Percentiles rank a stretch among this genome's conserved stretches.
Conservation (phyloP, 2,113 vertebrate genomes). For the Tonatia bakeri region DNA sequence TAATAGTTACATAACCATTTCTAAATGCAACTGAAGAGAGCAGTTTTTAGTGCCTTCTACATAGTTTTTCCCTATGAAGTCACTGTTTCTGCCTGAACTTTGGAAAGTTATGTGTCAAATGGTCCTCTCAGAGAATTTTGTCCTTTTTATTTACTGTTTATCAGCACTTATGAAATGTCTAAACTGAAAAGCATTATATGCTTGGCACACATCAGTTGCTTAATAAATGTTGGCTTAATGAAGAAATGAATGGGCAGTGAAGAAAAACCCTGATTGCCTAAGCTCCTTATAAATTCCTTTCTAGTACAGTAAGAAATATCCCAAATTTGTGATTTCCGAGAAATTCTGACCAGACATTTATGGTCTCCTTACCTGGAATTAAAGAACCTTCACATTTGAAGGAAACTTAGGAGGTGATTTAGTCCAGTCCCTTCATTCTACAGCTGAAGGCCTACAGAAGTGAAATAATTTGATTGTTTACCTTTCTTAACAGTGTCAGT, state of each 20-base stretch:
- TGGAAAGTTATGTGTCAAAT: slow-evolving; percentile 24
- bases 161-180: not conserved
- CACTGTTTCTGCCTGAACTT: not conserved
- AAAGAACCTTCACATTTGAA: not conserved
- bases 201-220: not conserved
- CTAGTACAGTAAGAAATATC: not conserved
- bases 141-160: not conserved
- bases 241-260: not conserved
- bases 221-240: not conserved
- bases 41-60: not conserved
- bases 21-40: slow-evolving; percentile 7
- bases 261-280: not conserved
- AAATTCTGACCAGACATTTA: not conserved
- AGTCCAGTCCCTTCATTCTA: not conserved
- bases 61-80: slow-evolving; percentile 9
- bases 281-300: not conserved
- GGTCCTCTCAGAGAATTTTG: not conserved
- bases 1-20: slow-evolving; percentile 45
- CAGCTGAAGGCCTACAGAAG: not conserved
- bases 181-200: not conserved
- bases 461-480: not conserved
- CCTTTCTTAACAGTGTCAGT: not conserved
- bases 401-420: not conserved
- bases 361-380: not conserved
- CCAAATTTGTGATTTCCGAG: not conserved